phyloP scores from a whole-genome alignment of 2,888 invertebrate genomes.

The Lypha dubia region DNA sequence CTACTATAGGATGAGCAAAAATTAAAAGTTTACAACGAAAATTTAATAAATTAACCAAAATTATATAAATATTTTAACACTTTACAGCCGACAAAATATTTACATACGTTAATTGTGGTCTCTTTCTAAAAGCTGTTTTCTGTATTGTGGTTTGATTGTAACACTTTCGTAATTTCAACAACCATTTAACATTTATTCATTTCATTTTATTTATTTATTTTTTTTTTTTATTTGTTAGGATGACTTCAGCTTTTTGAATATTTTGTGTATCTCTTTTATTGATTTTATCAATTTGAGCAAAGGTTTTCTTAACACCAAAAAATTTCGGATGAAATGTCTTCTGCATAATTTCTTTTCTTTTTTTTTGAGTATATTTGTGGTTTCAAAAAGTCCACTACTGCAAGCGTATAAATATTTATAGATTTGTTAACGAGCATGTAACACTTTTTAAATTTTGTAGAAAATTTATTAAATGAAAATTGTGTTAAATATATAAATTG shows the following conservation, averaged over 20 bases:
- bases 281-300: slow-evolving; percentile 46
- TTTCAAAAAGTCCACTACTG: slow-evolving; percentile 35
- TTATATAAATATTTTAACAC: too few species aligned
- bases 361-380: slow-evolving; percentile 22
- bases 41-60: too few species aligned
- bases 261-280: too few species aligned
- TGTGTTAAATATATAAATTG: neutral
- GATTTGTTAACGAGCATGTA: slow-evolving; percentile 21
- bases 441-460: slow-evolving; percentile 2
- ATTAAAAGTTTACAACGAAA: too few species aligned
- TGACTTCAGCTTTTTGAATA: neutral
- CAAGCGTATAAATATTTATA: slow-evolving; percentile 33
- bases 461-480: too few species aligned
- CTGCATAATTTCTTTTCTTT: slow-evolving; percentile 1
- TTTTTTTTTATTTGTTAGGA: slow-evolving; percentile 16
- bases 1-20: too few species aligned
- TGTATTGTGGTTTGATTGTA: neutral
- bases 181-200: neutral
- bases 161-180: neutral
- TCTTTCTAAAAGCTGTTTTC: neutral
- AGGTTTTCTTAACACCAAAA: slow-evolving; percentile 42
- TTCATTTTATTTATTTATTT: neutral
- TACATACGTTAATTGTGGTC: too few species aligned
- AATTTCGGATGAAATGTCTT: slow-evolving; percentile 27
- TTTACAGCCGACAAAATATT: too few species aligned